Evolutionary conservation across 2,888 invertebrate genomes (phyloP).

Genomic region (Sarcophaga variegata): DNA sequence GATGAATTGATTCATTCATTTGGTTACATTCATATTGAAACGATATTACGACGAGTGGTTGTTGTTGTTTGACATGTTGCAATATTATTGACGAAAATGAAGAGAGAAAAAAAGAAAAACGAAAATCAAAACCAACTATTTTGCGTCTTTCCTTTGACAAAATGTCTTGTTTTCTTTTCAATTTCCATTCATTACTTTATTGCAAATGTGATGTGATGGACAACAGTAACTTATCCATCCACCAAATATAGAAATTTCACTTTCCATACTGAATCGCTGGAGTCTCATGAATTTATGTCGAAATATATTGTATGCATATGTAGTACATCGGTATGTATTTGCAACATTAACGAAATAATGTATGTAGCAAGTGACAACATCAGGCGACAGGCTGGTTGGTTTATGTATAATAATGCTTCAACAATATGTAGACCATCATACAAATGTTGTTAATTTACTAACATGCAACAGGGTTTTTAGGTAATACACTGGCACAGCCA

Average conservation of each 20-base stretch:
- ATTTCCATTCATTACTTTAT: constrained; percentile 33
- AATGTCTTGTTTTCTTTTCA: constrained; percentile 21
- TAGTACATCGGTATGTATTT: background rate
- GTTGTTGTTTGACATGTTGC: constrained; percentile 58
- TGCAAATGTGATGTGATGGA: background rate
- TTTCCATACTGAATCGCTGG: constrained; percentile 49
- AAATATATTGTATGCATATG: constrained; percentile 36
- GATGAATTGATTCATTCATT: constrained; percentile 49
- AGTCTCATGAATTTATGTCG: constrained; percentile 53
- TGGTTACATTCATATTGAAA: constrained; percentile 3
- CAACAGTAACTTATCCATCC: constrained; percentile 2
- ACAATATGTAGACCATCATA: constrained; percentile 43
- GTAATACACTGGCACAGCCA: constrained; percentile 28
- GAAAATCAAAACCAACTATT: background rate
- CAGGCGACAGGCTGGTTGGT: background rate
- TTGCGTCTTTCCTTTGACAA: constrained; percentile 50
- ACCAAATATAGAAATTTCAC: constrained; percentile 54
- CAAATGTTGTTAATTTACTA: background rate
- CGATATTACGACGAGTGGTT: constrained; percentile 14
- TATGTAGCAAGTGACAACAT: constrained; percentile 20
- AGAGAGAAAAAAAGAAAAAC: background rate
- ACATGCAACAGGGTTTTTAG: constrained; percentile 54
- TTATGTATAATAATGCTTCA: background rate
- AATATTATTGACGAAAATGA: constrained; percentile 42
- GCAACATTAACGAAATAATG: constrained; percentile 9